Evolutionary conservation across 2,888 invertebrate genomes (phyloP).

Genomic region (Serripes groenlandicus): DNA sequence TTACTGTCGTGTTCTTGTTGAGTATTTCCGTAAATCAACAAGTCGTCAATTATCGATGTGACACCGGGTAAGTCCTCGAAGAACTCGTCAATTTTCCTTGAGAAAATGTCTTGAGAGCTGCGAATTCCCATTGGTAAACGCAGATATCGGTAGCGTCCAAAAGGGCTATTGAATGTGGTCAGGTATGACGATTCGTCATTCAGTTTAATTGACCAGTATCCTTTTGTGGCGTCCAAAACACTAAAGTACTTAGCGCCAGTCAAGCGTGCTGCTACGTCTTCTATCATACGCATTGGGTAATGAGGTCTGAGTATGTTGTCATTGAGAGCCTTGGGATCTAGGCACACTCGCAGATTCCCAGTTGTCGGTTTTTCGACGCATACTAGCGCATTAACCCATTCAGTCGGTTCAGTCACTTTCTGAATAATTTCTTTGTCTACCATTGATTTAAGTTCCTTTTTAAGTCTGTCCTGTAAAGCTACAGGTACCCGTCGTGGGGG

Average conservation of each 20-base stretch:
- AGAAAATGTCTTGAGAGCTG: too few species aligned
- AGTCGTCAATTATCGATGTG: too few species aligned
- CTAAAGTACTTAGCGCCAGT: constrained; percentile 47
- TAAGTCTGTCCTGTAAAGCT: constrained; percentile 27
- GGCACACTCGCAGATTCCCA: constrained; percentile 46
- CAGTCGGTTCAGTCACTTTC: constrained; percentile 41
- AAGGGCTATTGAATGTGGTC: constrained; percentile 60
- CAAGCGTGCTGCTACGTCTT: constrained; percentile 50
- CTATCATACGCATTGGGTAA: constrained; percentile 46
- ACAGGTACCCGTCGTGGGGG: too few species aligned
- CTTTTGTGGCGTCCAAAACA: constrained; percentile 48
- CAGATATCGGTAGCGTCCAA: constrained; percentile 63
- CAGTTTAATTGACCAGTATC: constrained; percentile 53
- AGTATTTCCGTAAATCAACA: too few species aligned
- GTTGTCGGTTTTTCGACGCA: constrained; percentile 35
- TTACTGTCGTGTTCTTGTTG: too few species aligned
- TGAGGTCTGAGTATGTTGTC: too few species aligned
- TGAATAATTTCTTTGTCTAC: constrained; percentile 21
- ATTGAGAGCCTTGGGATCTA: constrained; percentile 59
- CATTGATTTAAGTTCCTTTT: constrained; percentile 30
- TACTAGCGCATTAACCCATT: constrained; percentile 45
- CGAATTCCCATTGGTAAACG: too few species aligned
- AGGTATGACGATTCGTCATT: constrained; percentile 38
- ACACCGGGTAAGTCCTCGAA: too few species aligned
- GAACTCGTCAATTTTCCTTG: too few species aligned